Base-by-base conservation (phyloP, 2,797 vertebrate species). In the Sparus aurata region DNA sequence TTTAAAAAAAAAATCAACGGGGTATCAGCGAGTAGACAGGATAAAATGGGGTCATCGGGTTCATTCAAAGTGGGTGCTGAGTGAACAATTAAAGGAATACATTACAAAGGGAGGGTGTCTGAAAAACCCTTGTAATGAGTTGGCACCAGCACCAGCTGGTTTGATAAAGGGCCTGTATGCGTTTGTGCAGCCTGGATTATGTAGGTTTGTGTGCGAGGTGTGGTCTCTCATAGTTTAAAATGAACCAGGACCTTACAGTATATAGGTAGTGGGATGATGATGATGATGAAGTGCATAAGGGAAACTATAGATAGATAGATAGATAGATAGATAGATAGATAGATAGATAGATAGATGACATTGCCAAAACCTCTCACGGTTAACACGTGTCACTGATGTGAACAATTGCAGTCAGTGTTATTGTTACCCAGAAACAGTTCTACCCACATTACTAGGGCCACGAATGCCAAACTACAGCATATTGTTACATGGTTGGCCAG, bases 11-110 rank as follows among this genome's bases (percentile, higher is more conserved):
- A 47, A 54, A 49, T 22, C 17, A 16, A 13, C 20, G 9, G 3
- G 25, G 43, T 45, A 67, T 54, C 17, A 64, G 17, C 11, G 12
- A 47, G 13, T 8, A 62, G 1, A 64, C 17, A 16, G 43, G 23
- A 47, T 66, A 18, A 59, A 73, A 59, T 30, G 10, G 17, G 67
- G 79, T 80, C 69, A 80, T 0, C 23, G 59, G 46, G 62, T 78
- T 78, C 58, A 55, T 17, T 70, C 23, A 9, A 69, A 57, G 53
- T 38, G 20, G 41, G 15, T 64, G 69, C 67, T 77, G 57, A 62
- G 66, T 75, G 60, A 79, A 85, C 25, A 68, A 82, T 81, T 75
- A 60, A 63, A 77, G 50, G 54, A 80, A 75, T 54, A 47, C 49
- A 64, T 80, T 49, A 69, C 41, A 71, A 63, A 38, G 58, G 18